These are phyloP conservation scores for Diabrotica balteata DNA, from an alignment of 2,888 invertebrate genomes.

Conservation along the genomic window DNA sequence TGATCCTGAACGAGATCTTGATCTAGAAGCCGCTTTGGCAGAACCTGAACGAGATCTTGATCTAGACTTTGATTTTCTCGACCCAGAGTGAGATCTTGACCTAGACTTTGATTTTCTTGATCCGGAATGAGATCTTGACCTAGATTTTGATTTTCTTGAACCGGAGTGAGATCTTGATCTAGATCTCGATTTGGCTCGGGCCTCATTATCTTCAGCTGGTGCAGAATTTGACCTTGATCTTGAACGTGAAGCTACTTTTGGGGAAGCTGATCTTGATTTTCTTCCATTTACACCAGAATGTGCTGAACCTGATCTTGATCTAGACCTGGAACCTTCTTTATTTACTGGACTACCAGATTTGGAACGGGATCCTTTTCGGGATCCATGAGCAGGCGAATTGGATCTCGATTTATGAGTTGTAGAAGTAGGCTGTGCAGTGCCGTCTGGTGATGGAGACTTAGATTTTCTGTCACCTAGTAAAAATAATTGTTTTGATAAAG, in stretches of 20 bases:
- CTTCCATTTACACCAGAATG: constrained; percentile 20
- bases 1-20: constrained; percentile 47
- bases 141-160: constrained; percentile 40
- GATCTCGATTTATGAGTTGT: constrained; percentile 26
- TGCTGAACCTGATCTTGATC: constrained; percentile 46
- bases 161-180: constrained; percentile 46
- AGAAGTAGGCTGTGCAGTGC: too few species aligned
- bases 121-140: constrained; percentile 16
- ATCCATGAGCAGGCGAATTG: constrained; percentile 25
- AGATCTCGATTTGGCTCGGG: constrained; percentile 26
- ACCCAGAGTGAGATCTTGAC: constrained; percentile 20
- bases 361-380: constrained; percentile 37
- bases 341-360: constrained; percentile 46
- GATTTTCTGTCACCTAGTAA: too few species aligned
- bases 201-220: neutral
- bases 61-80: constrained; percentile 24
- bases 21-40: constrained; percentile 23
- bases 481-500: neutral
- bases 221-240: constrained; percentile 39
- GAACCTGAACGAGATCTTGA: constrained; percentile 41
- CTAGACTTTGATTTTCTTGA: constrained; percentile 30
- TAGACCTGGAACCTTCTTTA: constrained; percentile 30
- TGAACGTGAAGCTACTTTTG: constrained; percentile 28
- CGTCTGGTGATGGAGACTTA: too few species aligned
- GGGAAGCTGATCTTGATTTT: constrained; percentile 11